Conservation (phyloP, 2,888 invertebrate species). For the Xiphydria camelus region DNA sequence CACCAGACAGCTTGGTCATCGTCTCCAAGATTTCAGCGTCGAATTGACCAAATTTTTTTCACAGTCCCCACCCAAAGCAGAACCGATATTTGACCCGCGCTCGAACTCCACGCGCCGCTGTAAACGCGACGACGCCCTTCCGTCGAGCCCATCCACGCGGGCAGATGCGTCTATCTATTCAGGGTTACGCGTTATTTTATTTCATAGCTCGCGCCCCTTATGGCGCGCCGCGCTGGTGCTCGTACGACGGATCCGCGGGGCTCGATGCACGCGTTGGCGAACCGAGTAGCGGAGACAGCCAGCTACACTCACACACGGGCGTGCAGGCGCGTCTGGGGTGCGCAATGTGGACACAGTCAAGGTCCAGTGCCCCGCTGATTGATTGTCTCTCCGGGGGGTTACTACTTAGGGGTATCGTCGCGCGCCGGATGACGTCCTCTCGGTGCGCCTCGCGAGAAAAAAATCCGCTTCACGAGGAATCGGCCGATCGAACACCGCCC, state of each 20-base stretch:
- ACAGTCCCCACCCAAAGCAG: too few relatives aligned
- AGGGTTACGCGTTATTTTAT: slow-evolving; percentile 39
- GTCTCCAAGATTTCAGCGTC: too few relatives aligned
- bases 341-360: slow-evolving; percentile 57
- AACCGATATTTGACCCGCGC: too few relatives aligned
- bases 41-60: too few relatives aligned
- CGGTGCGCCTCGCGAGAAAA: too few relatives aligned
- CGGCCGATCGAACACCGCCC: too few relatives aligned
- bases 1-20: too few relatives aligned
- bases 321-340: slow-evolving; percentile 26
- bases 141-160: too few relatives aligned
- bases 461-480: too few relatives aligned
- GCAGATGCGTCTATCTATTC: slow-evolving; percentile 39
- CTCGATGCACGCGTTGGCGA: slow-evolving; percentile 19
- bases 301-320: slow-evolving; percentile 1
- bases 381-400: slow-evolving; percentile 53
- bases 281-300: slow-evolving; percentile 5
- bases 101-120: too few relatives aligned
- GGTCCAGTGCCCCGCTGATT: slow-evolving; percentile 55
- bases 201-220: slow-evolving; percentile 44
- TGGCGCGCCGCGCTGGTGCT: slow-evolving; percentile 34
- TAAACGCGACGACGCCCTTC: too few relatives aligned
- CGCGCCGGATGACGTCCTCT: slow-evolving; percentile 34
- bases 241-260: too few relatives aligned
- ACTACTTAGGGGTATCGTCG: slow-evolving; percentile 55